phyloP scores from a whole-genome alignment of 2,888 invertebrate species.

The Chymomyza fuscimana region DNA sequence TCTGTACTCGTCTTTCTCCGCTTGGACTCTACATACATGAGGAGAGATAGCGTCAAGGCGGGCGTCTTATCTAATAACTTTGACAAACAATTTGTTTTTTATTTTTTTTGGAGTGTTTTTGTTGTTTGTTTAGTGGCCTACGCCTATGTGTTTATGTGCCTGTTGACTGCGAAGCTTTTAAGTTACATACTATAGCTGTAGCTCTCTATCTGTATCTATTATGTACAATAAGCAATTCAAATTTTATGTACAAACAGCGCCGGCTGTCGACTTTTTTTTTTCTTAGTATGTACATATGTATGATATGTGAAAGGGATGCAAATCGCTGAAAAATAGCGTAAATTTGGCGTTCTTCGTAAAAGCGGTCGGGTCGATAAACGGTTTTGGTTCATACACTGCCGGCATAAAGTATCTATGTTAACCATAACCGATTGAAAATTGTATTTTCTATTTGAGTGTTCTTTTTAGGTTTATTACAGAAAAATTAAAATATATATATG shows the following conservation, averaged over 20 bases:
- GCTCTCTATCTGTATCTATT: slow-evolving; percentile 28
- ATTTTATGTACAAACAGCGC: slow-evolving; percentile 64
- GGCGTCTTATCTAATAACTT: slow-evolving; percentile 67
- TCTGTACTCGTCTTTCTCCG: slow-evolving; percentile 21
- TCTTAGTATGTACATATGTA: not conserved
- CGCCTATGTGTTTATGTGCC: slow-evolving; percentile 32
- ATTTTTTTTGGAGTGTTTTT: slow-evolving; percentile 39
- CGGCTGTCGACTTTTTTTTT: slow-evolving; percentile 16
- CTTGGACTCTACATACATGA: slow-evolving; percentile 21
- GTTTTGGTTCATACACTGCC: not conserved
- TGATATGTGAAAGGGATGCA: not conserved
- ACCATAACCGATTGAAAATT: no score
- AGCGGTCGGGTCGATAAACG: not conserved
- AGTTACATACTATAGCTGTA: slow-evolving; percentile 26
- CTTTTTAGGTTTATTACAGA: no score
- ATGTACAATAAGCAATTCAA: slow-evolving; percentile 37
- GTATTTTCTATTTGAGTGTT: no score
- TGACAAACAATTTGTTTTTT: slow-evolving; percentile 61
- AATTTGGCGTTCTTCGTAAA: not conserved
- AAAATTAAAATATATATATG: no score
- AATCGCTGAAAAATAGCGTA: not conserved
- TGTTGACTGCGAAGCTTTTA: not conserved
- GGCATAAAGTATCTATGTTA: no score
- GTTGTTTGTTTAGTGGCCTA: slow-evolving; percentile 57
- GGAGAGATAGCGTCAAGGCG: slow-evolving; percentile 13